These are phyloP conservation scores for Molanna angustata DNA, from an alignment of 2,888 invertebrate species.

Conservation along the genomic window DNA sequence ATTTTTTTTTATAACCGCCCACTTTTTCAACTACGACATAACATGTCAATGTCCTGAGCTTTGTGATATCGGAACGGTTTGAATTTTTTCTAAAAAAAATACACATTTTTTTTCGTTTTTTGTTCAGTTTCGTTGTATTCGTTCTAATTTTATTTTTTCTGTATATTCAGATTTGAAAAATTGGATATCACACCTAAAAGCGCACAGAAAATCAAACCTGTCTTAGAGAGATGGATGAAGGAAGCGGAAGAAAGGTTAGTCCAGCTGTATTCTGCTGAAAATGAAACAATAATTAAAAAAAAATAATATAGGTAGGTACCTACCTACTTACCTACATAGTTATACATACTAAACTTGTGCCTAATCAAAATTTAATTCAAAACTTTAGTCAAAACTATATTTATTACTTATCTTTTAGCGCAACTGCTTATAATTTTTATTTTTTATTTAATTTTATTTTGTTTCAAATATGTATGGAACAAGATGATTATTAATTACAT, in stretches of 20 bases:
- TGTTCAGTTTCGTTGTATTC: slow-evolving; percentile 14
- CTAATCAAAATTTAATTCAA: no score
- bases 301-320: no score
- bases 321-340: no score
- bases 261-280: slow-evolving; percentile 18
- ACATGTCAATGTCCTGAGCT: slow-evolving; percentile 69
- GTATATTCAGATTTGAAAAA: slow-evolving; percentile 88
- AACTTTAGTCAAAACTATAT: no score
- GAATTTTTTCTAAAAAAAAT: slow-evolving; percentile 3
- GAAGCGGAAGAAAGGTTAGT: slow-evolving; percentile 95
- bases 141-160: slow-evolving; percentile 21
- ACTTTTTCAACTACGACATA: not conserved
- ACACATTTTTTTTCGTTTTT: slow-evolving; percentile 6
- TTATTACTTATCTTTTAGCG: no score
- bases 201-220: slow-evolving; percentile 98
- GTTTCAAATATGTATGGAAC: slow-evolving; percentile 9
- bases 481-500: slow-evolving; percentile 1
- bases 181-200: slow-evolving; percentile 99
- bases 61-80: slow-evolving; percentile 35
- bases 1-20: no score
- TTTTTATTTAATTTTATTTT: no score
- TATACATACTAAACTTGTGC: not conserved
- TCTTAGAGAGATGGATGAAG: slow-evolving; percentile 98
- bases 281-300: no score
- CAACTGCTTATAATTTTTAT: no score